These are phyloP conservation scores for Coleophora deauratella DNA, from an alignment of 2,888 invertebrate genomes.

Conservation along the genomic window DNA sequence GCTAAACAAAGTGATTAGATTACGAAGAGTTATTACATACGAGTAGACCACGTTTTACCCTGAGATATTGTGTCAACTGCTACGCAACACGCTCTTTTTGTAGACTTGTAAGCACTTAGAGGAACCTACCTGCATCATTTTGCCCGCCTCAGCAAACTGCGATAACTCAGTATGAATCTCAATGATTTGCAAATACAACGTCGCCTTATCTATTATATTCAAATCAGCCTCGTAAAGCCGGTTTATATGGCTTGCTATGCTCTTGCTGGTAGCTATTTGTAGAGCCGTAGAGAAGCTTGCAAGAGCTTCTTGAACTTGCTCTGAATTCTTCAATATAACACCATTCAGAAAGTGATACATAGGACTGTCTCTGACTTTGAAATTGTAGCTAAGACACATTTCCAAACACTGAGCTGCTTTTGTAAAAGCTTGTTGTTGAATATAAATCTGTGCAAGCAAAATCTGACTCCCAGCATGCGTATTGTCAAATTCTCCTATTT, in stretches of 20 bases:
- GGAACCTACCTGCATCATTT: conserved; percentile 79
- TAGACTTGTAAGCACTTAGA: background rate
- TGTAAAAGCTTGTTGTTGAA: conserved; percentile 79
- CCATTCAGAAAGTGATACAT: conserved; percentile 92
- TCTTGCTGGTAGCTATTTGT: conserved; percentile 72
- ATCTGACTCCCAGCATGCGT: conserved; percentile 89
- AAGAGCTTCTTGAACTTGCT: conserved; percentile 81
- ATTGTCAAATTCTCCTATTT: conserved; percentile 84
- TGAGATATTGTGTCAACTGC: too few species aligned
- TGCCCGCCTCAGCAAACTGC: conserved; percentile 85
- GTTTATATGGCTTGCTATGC: conserved; percentile 29
- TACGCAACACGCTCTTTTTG: too few species aligned
- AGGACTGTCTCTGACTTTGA: conserved; percentile 92
- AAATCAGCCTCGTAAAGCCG: conserved; percentile 59
- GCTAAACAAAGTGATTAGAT: too few species aligned
- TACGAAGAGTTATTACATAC: too few species aligned
- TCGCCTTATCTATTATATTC: conserved; percentile 84
- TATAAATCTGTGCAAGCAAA: conserved; percentile 88
- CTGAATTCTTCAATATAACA: conserved; percentile 83
- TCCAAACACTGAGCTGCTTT: conserved; percentile 91
- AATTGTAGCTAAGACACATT: conserved; percentile 92
- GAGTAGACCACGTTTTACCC: too few species aligned
- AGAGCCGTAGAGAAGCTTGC: conserved; percentile 85
- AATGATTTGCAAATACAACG: conserved; percentile 90
- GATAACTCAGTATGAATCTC: conserved; percentile 81